Conservation (phyloP, 2,113 vertebrate species). For the Dipodomys stephensi region DNA sequence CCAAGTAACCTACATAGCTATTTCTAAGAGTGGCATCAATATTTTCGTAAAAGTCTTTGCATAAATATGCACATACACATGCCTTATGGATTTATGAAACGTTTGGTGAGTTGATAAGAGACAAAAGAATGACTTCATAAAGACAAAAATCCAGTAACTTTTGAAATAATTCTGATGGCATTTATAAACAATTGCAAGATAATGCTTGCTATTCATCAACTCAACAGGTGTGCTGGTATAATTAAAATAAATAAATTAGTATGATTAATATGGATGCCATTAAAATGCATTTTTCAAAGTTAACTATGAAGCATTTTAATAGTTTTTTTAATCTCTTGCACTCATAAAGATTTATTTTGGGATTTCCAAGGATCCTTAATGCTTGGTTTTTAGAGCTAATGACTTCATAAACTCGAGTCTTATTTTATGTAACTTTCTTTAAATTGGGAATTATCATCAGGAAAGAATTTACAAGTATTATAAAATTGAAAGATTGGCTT, state of each 20-base stretch:
- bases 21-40: constrained; percentile 29
- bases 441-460: constrained; percentile 2
- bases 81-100: not conserved
- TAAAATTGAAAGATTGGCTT: not conserved
- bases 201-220: not conserved
- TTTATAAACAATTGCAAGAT: not conserved
- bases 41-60: constrained; percentile 12
- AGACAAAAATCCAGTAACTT: not conserved
- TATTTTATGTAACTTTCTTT: constrained; percentile 43
- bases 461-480: constrained; percentile 26
- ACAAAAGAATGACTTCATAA: not conserved
- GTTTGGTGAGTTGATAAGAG: not conserved
- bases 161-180: not conserved
- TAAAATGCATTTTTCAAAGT: not conserved
- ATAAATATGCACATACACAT: not conserved
- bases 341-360: not conserved
- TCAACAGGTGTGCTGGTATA: not conserved
- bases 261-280: not conserved
- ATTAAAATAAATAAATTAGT: not conserved
- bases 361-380: not conserved
- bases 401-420: constrained; percentile 35
- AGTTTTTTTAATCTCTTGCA: not conserved
- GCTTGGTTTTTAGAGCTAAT: constrained; percentile 12
- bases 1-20: constrained; percentile 17
- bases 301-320: too few species aligned